Evolutionary conservation across 2,888 invertebrate species (phyloP).

Genomic region (Drosophila helvetica): DNA sequence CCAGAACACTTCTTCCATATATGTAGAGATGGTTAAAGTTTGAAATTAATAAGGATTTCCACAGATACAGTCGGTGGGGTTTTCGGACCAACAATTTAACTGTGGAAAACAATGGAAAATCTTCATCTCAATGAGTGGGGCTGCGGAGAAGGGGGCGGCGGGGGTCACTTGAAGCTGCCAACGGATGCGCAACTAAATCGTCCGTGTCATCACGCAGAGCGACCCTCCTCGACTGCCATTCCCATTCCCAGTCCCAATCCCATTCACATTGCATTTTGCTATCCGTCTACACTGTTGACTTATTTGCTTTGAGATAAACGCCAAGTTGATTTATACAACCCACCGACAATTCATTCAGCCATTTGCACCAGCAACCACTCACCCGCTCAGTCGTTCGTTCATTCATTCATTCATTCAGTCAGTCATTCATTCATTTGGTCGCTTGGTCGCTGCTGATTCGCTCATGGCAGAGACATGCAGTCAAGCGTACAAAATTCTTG

Average conservation of each 20-base stretch:
- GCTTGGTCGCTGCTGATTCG: conserved; percentile 63
- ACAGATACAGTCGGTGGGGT: not conserved
- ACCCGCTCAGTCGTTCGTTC: conserved; percentile 30
- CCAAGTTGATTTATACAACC: conserved; percentile 78
- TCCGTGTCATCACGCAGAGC: conserved; percentile 65
- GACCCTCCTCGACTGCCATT: conserved; percentile 8
- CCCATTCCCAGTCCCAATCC: conserved; percentile 32
- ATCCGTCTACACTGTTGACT: conserved; percentile 80
- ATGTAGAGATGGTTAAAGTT: not conserved
- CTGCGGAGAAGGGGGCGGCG: no score
- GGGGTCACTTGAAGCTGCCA: conserved; percentile 48
- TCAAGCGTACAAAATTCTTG: conserved; percentile 74
- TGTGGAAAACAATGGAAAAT: conserved; percentile 37
- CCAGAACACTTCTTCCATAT: not conserved
- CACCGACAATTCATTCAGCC: conserved; percentile 78
- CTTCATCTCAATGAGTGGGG: no score
- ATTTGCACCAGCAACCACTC: conserved; percentile 64
- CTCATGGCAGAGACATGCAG: conserved; percentile 60
- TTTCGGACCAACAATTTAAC: not conserved
- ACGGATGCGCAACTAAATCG: conserved; percentile 66
- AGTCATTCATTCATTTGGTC: conserved; percentile 54
- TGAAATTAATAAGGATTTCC: not conserved
- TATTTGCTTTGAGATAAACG: conserved; percentile 79
- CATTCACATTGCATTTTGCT: conserved; percentile 63
- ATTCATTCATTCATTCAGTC: conserved; percentile 40